Evolutionary conservation across 37 sponge, comb jelly and placozoan species (phyloP).

Genomic region (Hormiphora californensis): DNA sequence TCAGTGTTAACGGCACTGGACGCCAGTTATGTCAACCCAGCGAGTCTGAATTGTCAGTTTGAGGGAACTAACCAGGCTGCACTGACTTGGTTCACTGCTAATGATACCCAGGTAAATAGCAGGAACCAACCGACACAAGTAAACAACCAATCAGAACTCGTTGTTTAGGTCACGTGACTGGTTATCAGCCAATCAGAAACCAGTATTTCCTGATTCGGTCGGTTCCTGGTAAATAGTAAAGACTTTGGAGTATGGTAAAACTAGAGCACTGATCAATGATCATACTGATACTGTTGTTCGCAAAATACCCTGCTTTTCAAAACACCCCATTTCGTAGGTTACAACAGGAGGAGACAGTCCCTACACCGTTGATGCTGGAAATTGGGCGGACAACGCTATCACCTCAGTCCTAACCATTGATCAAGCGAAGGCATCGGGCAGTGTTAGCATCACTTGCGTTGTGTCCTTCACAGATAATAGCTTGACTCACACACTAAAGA

Average conservation of each 20-base stretch:
- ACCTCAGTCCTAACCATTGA: background rate
- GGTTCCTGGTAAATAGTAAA: too few species aligned
- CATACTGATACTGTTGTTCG: too few species aligned
- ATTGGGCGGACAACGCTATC: background rate
- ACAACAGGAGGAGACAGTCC: background rate
- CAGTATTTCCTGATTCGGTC: too few species aligned
- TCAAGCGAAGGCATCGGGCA: background rate
- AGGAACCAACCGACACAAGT: too few species aligned
- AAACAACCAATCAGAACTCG: too few species aligned
- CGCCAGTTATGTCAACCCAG: background rate
- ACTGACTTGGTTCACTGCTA: background rate
- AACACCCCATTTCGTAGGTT: too few species aligned
- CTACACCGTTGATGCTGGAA: background rate
- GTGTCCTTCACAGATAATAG: background rate
- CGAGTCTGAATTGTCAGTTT: background rate
- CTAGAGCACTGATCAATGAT: too few species aligned
- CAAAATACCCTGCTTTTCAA: too few species aligned
- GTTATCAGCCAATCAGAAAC: too few species aligned
- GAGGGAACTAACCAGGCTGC: background rate
- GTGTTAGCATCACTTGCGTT: background rate
- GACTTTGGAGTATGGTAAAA: too few species aligned
- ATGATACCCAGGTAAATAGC: background rate
- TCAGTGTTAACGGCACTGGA: background rate
- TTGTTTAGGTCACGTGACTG: too few species aligned
- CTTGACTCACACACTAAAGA: background rate